Conservation (phyloP, 2,113 vertebrate species). For the Rhinolophus ferrumequinum region DNA sequence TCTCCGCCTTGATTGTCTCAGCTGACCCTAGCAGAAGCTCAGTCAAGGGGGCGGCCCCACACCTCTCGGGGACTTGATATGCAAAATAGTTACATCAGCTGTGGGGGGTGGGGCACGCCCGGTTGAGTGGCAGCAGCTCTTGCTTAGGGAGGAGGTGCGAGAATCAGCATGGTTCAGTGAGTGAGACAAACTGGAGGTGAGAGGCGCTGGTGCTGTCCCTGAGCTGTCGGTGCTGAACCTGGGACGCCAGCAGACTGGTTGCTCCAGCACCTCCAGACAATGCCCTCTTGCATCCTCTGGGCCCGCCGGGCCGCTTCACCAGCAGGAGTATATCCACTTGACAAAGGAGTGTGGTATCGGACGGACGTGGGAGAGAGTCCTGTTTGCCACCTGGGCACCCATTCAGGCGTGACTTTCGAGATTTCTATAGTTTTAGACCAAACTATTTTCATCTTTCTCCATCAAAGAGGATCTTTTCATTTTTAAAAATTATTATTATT, state of each 20-base stretch:
- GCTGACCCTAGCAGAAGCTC: slow-evolving; percentile 28
- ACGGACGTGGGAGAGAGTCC: slow-evolving; percentile 58
- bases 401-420: slow-evolving; percentile 60
- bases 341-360: slow-evolving; percentile 69
- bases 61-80: slow-evolving; percentile 54
- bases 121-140: slow-evolving; percentile 66
- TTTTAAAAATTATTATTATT: neutral
- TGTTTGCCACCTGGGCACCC: slow-evolving; percentile 33
- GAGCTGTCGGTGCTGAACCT: slow-evolving; percentile 77
- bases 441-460: slow-evolving; percentile 9
- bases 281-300: slow-evolving; percentile 49
- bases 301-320: neutral
- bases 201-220: slow-evolving; percentile 79
- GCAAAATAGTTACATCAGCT: slow-evolving; percentile 71
- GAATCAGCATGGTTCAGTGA: slow-evolving; percentile 68
- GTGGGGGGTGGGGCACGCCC: slow-evolving; percentile 54
- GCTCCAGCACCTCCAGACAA: slow-evolving; percentile 11
- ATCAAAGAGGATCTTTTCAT: slow-evolving; percentile 37
- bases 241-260: neutral
- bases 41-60: neutral
- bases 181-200: slow-evolving; percentile 66
- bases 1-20: neutral
- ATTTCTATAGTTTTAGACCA: slow-evolving; percentile 68
- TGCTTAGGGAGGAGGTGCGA: slow-evolving; percentile 50
- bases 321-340: slow-evolving; percentile 64